Base-by-base conservation (phyloP, 2,888 invertebrate species). In the Labia minor region DNA sequence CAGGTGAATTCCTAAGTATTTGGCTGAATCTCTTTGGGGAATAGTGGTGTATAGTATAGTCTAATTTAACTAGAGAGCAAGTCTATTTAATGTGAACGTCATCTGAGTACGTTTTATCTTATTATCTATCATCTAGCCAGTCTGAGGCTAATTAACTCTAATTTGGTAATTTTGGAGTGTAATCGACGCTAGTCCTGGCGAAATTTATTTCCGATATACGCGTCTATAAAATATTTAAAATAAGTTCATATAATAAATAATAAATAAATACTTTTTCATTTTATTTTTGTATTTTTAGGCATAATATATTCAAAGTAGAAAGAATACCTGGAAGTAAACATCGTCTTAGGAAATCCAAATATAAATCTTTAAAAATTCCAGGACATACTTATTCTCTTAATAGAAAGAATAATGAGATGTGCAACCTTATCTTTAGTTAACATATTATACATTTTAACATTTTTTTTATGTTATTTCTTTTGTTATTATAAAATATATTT, bases 331-430 rank as follows among this genome's bases (percentile, higher is more conserved):
- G 84, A 67, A 83, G 84, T 74, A 82, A 85, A 73, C 85, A 86
- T 74, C 79, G 78, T 69, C 76, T 85, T 68, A 78, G 83, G 68
- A 83, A 83, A 71, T 82, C 82, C 0, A 80, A 81, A 65, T 83
- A 83, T 70, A 79, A 80, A 68, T 81, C 78, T 37, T 77, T 79
- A 64, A 77, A 78, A 49, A 77, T 86, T 16, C 82, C 88, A 3
- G 89, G 87, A n/a, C 81, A 79, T 69, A 89, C 90, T 0, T 89
- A 88, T 74, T 84, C 85, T 19, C 81, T 92, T 61, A 90, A 90
- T 76, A 81, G 82, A 71, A 89, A 89, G 76, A 92, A 91, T 76
- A 88, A 87, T 74, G 85, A 88, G 75, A 88, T 89, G 85, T 92
- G 91, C 75, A 74, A 75, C 68, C 70, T 72, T 21, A 77, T 78